phyloP scores from a whole-genome alignment of 37 sponge, comb jelly and placozoan genomes.

The Diacarnus erythraeanus region DNA sequence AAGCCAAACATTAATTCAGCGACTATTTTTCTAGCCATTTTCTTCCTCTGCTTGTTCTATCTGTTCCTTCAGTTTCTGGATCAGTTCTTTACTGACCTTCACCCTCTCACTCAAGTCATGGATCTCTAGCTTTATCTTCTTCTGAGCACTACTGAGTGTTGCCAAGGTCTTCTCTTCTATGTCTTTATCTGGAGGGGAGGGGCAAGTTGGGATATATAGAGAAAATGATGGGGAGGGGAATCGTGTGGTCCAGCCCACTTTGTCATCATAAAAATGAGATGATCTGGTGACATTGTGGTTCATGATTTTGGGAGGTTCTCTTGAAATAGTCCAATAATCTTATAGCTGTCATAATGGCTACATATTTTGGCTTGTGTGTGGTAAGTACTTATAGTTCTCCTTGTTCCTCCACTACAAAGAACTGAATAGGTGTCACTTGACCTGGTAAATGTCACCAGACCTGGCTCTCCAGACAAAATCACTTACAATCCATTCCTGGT shows the following conservation, averaged over 20 bases:
- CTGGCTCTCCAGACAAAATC: neutral
- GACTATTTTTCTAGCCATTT: neutral
- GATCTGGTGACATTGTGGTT: no score
- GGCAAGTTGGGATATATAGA: neutral
- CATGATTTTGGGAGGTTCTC: no score
- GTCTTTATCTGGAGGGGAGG: constrained; percentile 65
- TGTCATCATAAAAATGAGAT: no score
- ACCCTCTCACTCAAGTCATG: constrained; percentile 77
- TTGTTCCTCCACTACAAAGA: no score
- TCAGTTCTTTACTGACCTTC: constrained; percentile 60
- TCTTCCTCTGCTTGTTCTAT: constrained; percentile 70
- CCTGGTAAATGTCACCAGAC: neutral
- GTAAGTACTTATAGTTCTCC: no score
- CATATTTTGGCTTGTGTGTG: no score
- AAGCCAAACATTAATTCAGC: neutral
- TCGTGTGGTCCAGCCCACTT: no score
- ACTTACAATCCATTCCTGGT: constrained; percentile 71
- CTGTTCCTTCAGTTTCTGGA: constrained; percentile 65
- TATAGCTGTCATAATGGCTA: no score
- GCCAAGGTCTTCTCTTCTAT: constrained; percentile 68
- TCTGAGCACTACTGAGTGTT: constrained; percentile 58
- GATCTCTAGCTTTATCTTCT: constrained; percentile 83
- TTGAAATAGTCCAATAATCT: no score
- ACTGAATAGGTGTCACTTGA: no score
- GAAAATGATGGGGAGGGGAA: neutral